Base-by-base conservation (phyloP, 2,797 vertebrate genomes). In the Sebastes kiyomatsui region DNA sequence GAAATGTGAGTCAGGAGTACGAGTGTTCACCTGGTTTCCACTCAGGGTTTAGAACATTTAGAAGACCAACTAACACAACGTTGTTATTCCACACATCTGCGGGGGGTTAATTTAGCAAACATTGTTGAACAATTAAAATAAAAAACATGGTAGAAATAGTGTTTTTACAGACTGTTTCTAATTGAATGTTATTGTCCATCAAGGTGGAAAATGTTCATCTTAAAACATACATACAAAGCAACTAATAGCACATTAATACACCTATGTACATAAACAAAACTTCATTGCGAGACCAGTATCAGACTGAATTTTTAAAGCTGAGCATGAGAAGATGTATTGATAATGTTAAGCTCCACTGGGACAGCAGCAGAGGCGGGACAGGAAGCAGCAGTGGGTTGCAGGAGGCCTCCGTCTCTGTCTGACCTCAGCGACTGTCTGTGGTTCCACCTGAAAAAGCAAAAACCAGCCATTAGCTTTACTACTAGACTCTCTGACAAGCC, bases 391-490 rank as follows among this genome's bases (percentile, higher is more conserved):
- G 64, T 9, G 77, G 42, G 49, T 25, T 25, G 27, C 42, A 7
- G 49, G 61, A 64, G 75, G 42, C 69, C 7, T 1, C 13, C 52
- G 80, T 87, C 84, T 91, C 81, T 5, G 67, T 30, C 67, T 88
- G 84, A 88, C 85, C 87, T 86, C 76, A 58, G 75, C 61, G 75
- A 67, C 83, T 69, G 85, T 88, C 89, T 91, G 88, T 73, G 88
- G 77, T 18, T 84, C 77, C 90, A 91, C 89, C 93, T 91, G 91
- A 90, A 92, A 84, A 89, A 92, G 90, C 93, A 93, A 78, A 75
- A 69, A 32, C 2, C 73, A 38, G 65, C 67, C 83, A 16, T 78
- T 22, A 79, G 75, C 66, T 33, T 52, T 14, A 38, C 49, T 12
- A 71, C 82, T 25, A 42, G 77, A 69, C 77, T 83, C 76, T 54